Evolutionary conservation across 1,140 invertebrate genomes (phyloP), one percentile per base, ranked within the genome.

Genomic region (Drosophila murphyi): DNA sequence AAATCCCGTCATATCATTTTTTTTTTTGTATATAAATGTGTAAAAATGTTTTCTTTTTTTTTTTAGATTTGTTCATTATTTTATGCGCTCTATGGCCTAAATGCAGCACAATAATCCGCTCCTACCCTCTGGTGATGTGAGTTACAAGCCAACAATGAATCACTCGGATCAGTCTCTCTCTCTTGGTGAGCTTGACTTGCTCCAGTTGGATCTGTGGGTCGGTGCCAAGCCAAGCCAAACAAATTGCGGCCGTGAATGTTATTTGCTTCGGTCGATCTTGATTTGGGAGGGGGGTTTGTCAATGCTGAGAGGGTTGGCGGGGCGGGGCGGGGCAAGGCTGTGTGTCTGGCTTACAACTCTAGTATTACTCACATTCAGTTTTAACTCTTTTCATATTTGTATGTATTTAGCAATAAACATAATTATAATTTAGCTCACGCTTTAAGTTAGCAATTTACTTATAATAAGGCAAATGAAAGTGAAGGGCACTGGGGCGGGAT

Each of bases 381-480:
- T 82, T 61, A 55, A 56, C 48, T 65, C 34, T 54, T 47, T 68
- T 54, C 48, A 60, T 79, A 64, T 63, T 32, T 51, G 39, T 65
- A 76, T 47, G 50, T 77, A 45, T 77, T 71, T 76, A 76, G 67
- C 72, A 80, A 80, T 83, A 63, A 77, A 74, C 72, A 75, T 80
- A 80, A 89, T 80, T 60, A 79, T 89, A 85, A 75, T 88, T 75
- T 82, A 72, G 77, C 76, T 88, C 79, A 70, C 48, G 80, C 68
- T 68, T 83, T 68, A 76, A 69, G 51, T 83, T 76, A 65, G 67
- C 73, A 89, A 83, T 85, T 81, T 74, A 81, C 80, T 78, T 70
- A 82, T 83, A 88, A 89, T 88, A 88, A 88, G 85, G 85, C 85
- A 88, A 88, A 88, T 54, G 78, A 88, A 88, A 89, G 78, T 81